Percentiles rank a stretch among this genome's conserved stretches.
phyloP scores from a whole-genome alignment of 2,888 invertebrate genomes.

The Sminthurides aquaticus region DNA sequence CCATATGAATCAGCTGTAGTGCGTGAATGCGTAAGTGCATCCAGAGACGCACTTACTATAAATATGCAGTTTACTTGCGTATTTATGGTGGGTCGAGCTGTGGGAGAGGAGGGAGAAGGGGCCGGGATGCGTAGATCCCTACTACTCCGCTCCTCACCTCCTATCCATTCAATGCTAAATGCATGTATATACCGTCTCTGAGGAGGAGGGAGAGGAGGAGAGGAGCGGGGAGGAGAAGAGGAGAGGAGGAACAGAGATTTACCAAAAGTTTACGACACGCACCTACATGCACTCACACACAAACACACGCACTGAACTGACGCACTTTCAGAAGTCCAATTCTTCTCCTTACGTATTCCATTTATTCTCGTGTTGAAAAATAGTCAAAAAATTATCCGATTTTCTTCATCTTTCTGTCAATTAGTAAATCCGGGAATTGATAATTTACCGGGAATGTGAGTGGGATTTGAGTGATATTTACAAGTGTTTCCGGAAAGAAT shows the following conservation, averaged over 20 bases:
- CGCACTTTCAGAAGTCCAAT: not conserved
- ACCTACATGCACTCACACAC: not conserved
- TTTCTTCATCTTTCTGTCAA: not conserved
- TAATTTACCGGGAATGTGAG: not conserved
- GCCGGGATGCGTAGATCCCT: not conserved
- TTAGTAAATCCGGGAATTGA: not conserved
- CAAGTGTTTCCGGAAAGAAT: not conserved
- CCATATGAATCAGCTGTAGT: not conserved
- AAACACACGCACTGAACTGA: slow-evolving; percentile 8
- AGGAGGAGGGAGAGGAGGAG: slow-evolving; percentile 1
- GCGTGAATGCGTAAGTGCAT: not conserved
- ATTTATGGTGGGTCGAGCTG: not conserved
- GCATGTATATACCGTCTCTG: not conserved
- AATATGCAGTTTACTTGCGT: not conserved
- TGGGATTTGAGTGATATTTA: not conserved
- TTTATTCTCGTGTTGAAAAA: not conserved
- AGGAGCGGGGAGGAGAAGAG: not conserved
- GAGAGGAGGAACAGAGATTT: not conserved
- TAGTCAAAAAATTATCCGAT: not conserved
- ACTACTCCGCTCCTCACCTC: not conserved
- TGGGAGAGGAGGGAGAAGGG: not conserved
- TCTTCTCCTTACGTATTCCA: not conserved
- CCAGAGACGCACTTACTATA: not conserved
- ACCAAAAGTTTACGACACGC: not conserved
- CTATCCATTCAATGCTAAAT: not conserved